These are phyloP conservation scores for Chaetorhynchus papuensis DNA, from an alignment of 2,113 vertebrate species.

Conservation along the genomic window DNA sequence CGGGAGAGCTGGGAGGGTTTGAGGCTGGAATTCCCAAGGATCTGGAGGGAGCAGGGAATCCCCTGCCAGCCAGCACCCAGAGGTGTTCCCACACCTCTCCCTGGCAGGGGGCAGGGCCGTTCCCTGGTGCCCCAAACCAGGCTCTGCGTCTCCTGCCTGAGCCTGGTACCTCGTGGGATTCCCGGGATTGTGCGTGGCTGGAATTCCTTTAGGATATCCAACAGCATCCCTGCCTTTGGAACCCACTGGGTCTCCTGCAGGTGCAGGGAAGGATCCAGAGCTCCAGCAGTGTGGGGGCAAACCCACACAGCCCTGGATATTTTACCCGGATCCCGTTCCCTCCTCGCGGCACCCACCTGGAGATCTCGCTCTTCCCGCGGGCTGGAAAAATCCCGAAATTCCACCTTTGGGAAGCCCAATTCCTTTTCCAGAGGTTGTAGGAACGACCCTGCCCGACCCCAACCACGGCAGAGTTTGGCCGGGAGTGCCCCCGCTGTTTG, in stretches of 20 bases:
- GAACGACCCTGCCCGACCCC: background rate
- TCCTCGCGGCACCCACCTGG: background rate
- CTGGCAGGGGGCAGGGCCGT: background rate
- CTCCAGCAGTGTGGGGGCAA: background rate
- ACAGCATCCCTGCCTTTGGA: background rate
- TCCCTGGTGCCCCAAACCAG: background rate
- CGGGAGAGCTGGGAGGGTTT: background rate
- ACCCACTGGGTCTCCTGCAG: background rate
- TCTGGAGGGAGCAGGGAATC: background rate
- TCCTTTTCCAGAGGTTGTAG: background rate
- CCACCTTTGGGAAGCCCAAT: background rate
- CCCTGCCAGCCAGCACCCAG: background rate
- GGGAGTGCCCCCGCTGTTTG: slow-evolving; percentile 12
- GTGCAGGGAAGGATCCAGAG: background rate
- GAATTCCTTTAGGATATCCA: background rate
- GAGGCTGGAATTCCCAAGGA: background rate
- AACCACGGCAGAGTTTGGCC: background rate
- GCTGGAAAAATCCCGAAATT: background rate
- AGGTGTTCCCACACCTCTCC: background rate
- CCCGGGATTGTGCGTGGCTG: background rate
- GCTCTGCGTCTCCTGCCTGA: background rate
- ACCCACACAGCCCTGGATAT: background rate
- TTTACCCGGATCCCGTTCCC: background rate
- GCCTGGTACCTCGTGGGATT: background rate
- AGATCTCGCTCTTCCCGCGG: background rate